These are phyloP conservation scores for Microcebus griseorufus DNA, from an alignment of 2,113 vertebrate genomes.

Conservation along the genomic window DNA sequence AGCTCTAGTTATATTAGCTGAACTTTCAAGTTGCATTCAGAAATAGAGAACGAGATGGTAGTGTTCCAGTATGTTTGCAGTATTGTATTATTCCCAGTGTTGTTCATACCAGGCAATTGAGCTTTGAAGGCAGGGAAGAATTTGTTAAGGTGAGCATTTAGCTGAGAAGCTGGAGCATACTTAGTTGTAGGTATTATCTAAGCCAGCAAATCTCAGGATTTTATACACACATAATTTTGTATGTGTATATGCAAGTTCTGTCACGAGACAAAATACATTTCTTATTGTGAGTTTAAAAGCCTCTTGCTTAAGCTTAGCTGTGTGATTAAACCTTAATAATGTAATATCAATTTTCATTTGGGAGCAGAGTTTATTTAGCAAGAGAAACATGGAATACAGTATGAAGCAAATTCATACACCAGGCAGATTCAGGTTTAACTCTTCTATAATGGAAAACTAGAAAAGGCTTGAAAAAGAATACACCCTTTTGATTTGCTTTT, in stretches of 20 bases:
- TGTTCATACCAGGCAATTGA: background rate
- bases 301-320: background rate
- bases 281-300: slow-evolving; percentile 40
- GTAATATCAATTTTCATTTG: slow-evolving; percentile 27
- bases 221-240: background rate
- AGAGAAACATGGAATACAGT: background rate
- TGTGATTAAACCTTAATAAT: slow-evolving; percentile 1
- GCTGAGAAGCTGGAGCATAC: background rate
- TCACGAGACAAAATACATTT: background rate
- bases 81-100: background rate
- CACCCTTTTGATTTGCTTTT: background rate
- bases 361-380: background rate
- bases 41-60: background rate
- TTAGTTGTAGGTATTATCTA: background rate
- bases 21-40: background rate
- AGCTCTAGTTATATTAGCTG: background rate
- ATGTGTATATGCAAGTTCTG: background rate
- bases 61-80: background rate
- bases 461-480: background rate
- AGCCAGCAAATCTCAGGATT: background rate
- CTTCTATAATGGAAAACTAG: background rate
- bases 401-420: background rate
- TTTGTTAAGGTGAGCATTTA: background rate
- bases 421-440: background rate
- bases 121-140: background rate